Evolutionary conservation across 2,113 vertebrate genomes (phyloP).

Genomic region (Nycticebus coucang): DNA sequence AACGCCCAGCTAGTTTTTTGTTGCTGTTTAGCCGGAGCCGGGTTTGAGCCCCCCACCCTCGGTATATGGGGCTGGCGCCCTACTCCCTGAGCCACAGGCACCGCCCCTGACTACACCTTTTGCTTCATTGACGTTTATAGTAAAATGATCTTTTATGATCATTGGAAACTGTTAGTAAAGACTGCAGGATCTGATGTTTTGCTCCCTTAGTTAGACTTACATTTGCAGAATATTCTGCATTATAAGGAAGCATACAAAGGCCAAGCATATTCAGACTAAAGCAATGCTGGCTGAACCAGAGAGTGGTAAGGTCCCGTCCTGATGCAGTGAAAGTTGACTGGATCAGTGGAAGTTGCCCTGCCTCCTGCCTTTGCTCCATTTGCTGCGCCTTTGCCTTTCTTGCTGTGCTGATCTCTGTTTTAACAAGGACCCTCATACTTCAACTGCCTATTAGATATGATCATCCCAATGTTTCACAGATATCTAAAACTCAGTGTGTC

Average conservation of each 20-base stretch:
- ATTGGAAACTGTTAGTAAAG: background rate
- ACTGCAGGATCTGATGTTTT: background rate
- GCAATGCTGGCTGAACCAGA: background rate
- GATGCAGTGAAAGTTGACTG: background rate
- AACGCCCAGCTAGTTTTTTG: too few species aligned
- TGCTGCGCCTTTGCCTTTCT: background rate
- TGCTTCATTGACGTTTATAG: conserved; percentile 20
- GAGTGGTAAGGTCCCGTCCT: background rate
- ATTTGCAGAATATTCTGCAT: background rate
- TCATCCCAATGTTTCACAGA: background rate
- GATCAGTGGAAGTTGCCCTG: background rate
- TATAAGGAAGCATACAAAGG: background rate
- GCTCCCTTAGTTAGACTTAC: background rate
- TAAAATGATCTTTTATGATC: conserved; percentile 18
- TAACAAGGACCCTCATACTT: background rate
- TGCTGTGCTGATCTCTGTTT: background rate
- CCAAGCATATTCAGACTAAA: background rate
- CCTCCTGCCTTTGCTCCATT: background rate
- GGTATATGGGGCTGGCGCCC: too few species aligned
- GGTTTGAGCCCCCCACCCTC: too few species aligned
- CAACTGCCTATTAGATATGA: background rate
- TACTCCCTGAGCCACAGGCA: too few species aligned
- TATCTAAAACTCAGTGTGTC: background rate
- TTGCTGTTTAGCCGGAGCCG: too few species aligned
- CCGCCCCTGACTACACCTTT: background rate